phyloP scores from a whole-genome alignment of 1,140 invertebrate species.

The Aphelenchoides besseyi region DNA sequence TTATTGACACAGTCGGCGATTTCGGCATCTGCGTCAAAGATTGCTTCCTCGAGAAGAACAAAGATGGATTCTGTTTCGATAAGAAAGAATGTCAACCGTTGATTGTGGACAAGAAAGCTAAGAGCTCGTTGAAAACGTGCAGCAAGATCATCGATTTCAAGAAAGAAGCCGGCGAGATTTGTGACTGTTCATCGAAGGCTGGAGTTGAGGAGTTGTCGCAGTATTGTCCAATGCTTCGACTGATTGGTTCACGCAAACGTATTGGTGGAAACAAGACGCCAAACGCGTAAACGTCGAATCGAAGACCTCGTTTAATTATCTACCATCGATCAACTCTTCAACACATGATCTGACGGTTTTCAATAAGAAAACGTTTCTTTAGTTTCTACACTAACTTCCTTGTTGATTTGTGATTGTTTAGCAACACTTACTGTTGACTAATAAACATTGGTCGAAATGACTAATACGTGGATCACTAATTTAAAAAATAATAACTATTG shows the following conservation, averaged over 20 bases:
- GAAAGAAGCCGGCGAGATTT: constrained; percentile 53
- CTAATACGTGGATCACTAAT: no score
- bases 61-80: constrained; percentile 51
- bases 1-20: constrained; percentile 42
- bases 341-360: no score
- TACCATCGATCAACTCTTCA: no score
- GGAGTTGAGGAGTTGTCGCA: constrained; percentile 28
- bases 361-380: no score
- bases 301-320: not conserved
- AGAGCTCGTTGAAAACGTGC: constrained; percentile 47
- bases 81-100: constrained; percentile 51
- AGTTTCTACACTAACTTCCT: no score
- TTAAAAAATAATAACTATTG: no score
- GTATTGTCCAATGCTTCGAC: constrained; percentile 42
- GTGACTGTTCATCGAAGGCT: constrained; percentile 54
- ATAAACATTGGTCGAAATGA: no score
- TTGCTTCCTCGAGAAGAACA: constrained; percentile 51
- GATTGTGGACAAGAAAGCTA: constrained; percentile 48
- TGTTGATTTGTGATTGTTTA: no score
- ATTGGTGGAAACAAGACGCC: constrained; percentile 21
- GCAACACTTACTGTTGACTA: no score
- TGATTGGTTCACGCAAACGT: constrained; percentile 29
- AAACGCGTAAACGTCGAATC: not conserved
- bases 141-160: constrained; percentile 52
- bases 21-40: constrained; percentile 50